Percentiles rank a stretch among this genome's conserved stretches.
Evolutionary conservation across 2,113 vertebrate species (phyloP).

Genomic region (Sinocyclocheilus rhinocerous): DNA sequence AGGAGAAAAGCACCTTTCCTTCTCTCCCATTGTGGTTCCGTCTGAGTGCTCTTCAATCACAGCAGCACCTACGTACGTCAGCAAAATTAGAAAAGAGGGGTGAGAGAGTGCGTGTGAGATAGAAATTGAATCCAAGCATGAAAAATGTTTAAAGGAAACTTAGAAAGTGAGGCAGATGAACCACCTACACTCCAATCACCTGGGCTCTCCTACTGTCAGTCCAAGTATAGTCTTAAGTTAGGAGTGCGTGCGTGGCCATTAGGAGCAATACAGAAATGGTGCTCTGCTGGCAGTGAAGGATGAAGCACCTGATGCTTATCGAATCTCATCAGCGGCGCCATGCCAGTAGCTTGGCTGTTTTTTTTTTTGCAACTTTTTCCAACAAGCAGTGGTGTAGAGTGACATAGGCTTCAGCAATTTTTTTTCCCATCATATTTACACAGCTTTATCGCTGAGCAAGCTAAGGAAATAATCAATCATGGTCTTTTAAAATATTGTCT

Average conservation of each 20-base stretch:
- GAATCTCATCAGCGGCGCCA: not conserved
- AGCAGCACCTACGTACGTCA: slow-evolving; percentile 43
- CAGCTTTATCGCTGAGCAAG: not conserved
- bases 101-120: slow-evolving; percentile 9
- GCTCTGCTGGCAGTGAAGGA: not conserved
- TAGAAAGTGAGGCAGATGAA: slow-evolving; percentile 18
- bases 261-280: not conserved
- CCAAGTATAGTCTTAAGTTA: not conserved
- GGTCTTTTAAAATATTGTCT: not conserved
- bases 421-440: not conserved
- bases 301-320: slow-evolving; percentile 18
- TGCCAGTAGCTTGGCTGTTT: not conserved
- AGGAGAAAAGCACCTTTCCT: not conserved
- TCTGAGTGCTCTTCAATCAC: slow-evolving; percentile 60
- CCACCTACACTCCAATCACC: slow-evolving; percentile 10
- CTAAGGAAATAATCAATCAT: not conserved
- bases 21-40: slow-evolving; percentile 41
- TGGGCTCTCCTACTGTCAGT: not conserved
- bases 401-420: not conserved
- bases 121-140: not conserved
- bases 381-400: not conserved
- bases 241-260: not conserved
- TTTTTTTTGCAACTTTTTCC: not conserved
- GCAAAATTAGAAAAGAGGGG: slow-evolving; percentile 38
- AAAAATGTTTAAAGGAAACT: slow-evolving; percentile 6